phyloP scores from a whole-genome alignment of 2,888 invertebrate genomes.

The Bellardia pandia region DNA sequence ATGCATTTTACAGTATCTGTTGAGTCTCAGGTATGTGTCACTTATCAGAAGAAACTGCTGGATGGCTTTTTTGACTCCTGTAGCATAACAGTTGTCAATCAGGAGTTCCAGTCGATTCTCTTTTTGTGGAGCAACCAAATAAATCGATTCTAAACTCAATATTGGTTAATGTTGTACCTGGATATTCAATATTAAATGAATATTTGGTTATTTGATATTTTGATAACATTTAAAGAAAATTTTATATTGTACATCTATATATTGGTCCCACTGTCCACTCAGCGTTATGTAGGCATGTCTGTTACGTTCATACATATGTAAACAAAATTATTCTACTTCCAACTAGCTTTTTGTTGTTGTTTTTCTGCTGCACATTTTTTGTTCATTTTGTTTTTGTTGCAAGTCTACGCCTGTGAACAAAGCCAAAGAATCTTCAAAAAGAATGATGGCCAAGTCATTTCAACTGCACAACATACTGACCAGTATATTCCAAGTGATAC shows the following conservation, averaged over 20 bases:
- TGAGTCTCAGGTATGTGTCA: no score
- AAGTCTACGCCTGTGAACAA: not conserved
- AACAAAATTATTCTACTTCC: constrained; percentile 31
- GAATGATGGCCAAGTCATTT: constrained; percentile 20
- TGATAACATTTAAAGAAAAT: no score
- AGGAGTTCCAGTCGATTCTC: no score
- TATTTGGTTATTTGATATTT: no score
- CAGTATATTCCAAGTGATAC: constrained; percentile 1
- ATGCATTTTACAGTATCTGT: no score
- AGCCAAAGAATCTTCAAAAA: constrained; percentile 8
- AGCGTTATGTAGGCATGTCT: not conserved
- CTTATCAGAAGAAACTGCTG: no score
- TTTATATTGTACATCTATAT: not conserved
- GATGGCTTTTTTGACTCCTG: no score
- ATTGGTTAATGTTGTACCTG: no score
- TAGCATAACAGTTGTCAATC: no score
- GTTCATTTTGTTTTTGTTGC: not conserved
- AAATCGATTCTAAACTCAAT: no score
- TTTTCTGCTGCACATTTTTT: constrained; percentile 63
- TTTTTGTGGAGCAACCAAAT: no score
- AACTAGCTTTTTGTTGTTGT: constrained; percentile 32
- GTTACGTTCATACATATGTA: constrained; percentile 39
- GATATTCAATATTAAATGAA: no score
- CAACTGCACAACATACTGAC: not conserved
- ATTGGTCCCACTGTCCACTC: constrained; percentile 12